Conservation (phyloP, 2,113 vertebrate genomes). For the Aix galericulata region DNA sequence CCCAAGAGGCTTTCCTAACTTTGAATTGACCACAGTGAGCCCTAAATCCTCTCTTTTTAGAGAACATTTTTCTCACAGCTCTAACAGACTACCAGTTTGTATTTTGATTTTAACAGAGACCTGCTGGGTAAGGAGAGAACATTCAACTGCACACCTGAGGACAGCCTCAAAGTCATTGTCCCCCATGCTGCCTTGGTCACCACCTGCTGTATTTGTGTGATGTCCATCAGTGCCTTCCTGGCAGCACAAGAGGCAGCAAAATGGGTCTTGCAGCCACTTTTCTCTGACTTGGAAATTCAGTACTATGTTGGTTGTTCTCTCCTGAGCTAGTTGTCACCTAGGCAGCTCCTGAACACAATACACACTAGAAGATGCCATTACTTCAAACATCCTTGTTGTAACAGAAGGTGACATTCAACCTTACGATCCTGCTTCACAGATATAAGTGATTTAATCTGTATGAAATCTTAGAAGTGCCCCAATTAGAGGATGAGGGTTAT, state of each 20-base stretch:
- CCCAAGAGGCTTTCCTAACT: not conserved
- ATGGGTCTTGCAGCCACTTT: not conserved
- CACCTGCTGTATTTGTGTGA: not conserved
- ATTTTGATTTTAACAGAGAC: not conserved
- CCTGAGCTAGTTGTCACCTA: not conserved
- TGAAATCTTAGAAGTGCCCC: not conserved
- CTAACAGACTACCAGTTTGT: not conserved
- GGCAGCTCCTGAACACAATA: not conserved
- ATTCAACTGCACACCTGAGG: not conserved
- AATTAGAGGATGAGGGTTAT: not conserved
- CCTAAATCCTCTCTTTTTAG: not conserved
- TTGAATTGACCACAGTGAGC: not conserved
- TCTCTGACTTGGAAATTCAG: not conserved
- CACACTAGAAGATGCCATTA: not conserved
- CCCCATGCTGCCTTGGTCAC: not conserved
- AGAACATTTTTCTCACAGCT: not conserved
- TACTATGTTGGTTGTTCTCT: not conserved
- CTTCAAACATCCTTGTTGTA: not conserved
- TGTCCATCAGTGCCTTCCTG: not conserved
- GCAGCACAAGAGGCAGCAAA: not conserved
- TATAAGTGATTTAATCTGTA: not conserved
- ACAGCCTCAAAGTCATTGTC: not conserved
- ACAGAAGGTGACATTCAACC: not conserved
- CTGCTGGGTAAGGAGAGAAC: not conserved
- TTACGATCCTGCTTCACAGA: not conserved